A percentile compares a stretch with the other conserved stretches of the same genome.
Evolutionary conservation across 2,888 invertebrate genomes (phyloP).

Genomic region (Pseudoips prasinana): DNA sequence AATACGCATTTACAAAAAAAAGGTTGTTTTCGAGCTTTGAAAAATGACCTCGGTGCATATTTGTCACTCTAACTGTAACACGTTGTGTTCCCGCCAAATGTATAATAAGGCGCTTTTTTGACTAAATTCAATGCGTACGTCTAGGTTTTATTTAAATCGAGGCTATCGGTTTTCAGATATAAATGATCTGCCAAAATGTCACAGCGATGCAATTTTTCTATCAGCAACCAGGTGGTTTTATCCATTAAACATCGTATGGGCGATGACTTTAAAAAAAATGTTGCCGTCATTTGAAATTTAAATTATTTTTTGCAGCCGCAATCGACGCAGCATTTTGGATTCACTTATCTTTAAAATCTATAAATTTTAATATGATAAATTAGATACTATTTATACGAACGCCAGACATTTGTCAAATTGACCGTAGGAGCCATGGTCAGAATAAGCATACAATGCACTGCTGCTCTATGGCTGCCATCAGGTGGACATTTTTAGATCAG

Average conservation of each 20-base stretch:
- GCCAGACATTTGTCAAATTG: conserved; percentile 14
- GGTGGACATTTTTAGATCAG: too few relatives aligned
- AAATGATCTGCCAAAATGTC: conserved; percentile 74
- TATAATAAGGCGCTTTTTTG: conserved; percentile 39
- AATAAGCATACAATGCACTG: too few relatives aligned
- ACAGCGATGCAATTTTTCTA: conserved; percentile 69
- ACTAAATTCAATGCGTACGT: conserved; percentile 36
- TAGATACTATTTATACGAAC: conserved; percentile 6
- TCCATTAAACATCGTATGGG: conserved; percentile 69
- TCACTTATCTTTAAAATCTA: conserved; percentile 28
- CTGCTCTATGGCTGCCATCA: too few relatives aligned
- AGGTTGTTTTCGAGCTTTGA: conserved; percentile 37
- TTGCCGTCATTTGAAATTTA: conserved; percentile 37
- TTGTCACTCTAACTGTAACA: conserved; percentile 32
- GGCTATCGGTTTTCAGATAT: conserved; percentile 47
- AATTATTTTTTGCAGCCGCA: conserved; percentile 31
- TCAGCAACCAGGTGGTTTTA: conserved; percentile 70
- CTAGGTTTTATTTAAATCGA: conserved; percentile 68
- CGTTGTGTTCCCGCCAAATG: conserved; percentile 16
- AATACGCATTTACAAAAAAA: conserved; percentile 19
- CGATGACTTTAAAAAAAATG: conserved; percentile 44
- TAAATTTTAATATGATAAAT: conserved; percentile 17
- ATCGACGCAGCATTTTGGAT: conserved; percentile 16
- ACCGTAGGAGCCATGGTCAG: conserved; percentile 1
- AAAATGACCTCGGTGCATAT: conserved; percentile 40